Evolutionary conservation across 2,888 invertebrate genomes (phyloP).

Genomic region (Aethes cnicana): DNA sequence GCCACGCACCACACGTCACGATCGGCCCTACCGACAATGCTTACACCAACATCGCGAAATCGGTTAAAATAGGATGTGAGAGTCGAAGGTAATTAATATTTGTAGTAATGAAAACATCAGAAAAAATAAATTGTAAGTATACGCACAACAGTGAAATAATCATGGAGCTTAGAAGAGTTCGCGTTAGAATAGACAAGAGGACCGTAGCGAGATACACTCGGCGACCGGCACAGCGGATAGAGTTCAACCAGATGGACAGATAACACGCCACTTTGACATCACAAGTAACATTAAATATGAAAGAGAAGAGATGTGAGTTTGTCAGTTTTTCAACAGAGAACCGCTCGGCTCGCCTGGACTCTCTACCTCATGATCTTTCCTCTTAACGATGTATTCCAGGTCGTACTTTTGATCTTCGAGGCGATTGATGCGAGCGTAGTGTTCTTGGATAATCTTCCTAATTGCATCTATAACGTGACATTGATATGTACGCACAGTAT

Average conservation of each 20-base stretch:
- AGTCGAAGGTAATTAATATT: slow-evolving; percentile 59
- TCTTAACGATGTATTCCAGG: slow-evolving; percentile 98
- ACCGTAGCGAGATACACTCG: slow-evolving; percentile 42
- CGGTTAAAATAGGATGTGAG: slow-evolving; percentile 60
- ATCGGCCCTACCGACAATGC: slow-evolving; percentile 39
- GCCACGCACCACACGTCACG: slow-evolving; percentile 33
- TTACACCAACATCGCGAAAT: slow-evolving; percentile 50
- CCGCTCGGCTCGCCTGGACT: slow-evolving; percentile 58
- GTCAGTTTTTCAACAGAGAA: slow-evolving; percentile 71
- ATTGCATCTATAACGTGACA: slow-evolving; percentile 87
- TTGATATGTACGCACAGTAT: slow-evolving; percentile 52
- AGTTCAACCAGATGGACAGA: slow-evolving; percentile 67
- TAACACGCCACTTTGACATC: slow-evolving; percentile 71
- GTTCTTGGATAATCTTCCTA: slow-evolving; percentile 89
- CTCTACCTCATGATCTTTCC: slow-evolving; percentile 99
- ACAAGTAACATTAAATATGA: slow-evolving; percentile 66
- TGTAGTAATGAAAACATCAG: slow-evolving; percentile 48
- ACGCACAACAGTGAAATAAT: slow-evolving; percentile 58
- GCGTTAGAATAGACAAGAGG: slow-evolving; percentile 63
- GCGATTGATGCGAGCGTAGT: slow-evolving; percentile 92
- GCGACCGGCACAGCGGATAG: slow-evolving; percentile 55
- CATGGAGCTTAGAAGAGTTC: slow-evolving; percentile 68
- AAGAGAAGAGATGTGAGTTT: slow-evolving; percentile 67
- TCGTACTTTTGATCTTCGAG: slow-evolving; percentile 99
- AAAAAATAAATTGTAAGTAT: slow-evolving; percentile 63